Base-by-base conservation (phyloP, 2,888 invertebrate genomes). In the Leptinotarsa rubiginosa region DNA sequence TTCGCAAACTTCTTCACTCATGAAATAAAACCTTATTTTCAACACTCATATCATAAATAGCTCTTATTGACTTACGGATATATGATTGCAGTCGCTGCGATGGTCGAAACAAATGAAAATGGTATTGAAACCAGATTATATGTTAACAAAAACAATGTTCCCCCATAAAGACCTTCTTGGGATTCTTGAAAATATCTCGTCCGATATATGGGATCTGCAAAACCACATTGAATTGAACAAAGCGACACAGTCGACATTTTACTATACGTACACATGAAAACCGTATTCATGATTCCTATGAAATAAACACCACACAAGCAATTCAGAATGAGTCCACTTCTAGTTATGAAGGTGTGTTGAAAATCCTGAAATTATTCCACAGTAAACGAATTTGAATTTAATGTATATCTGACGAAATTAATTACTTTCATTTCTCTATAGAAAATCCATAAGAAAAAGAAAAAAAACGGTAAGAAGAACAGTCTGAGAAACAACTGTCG, bases 111-210 rank as follows among this genome's bases (percentile, higher is more conserved):
- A 47, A 96, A 91, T 1, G 96, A 95, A 84, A 96, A 93, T 0
- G 97, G 96, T 73, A 97, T 88, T 0, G 95, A 94, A 16, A 95
- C 92, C 3, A 96, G 87, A 78, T 95, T 93, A 87, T 96, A 96
- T 0, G 96, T 93, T 0, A 96, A 89, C 0, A 97, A 89, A 82
- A 97, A 91, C 78, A 96, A 92, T 0, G 95, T 94, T 0, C 97
- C 97, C 3, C 95, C 93, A 86, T 97, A 97, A 0, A 96, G 88
- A 0, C 96, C 96, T 87, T 97, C 96, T 70, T 96, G 93, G 0
- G 94, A 93, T 84, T 97, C 97, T 85, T 97, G 96, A 80, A 96
- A 96, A 87, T 96, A 97, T 56, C 96, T 90, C n/a, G 95, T 96
- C n/a, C 97, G 90, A 88, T 95, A 95, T 49, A 92, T 92, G 3